Percentiles rank a stretch among this genome's conserved stretches.
These are phyloP conservation scores for Elgaria multicarinata DNA, from an alignment of 2,113 vertebrate genomes.

Conservation along the genomic window DNA sequence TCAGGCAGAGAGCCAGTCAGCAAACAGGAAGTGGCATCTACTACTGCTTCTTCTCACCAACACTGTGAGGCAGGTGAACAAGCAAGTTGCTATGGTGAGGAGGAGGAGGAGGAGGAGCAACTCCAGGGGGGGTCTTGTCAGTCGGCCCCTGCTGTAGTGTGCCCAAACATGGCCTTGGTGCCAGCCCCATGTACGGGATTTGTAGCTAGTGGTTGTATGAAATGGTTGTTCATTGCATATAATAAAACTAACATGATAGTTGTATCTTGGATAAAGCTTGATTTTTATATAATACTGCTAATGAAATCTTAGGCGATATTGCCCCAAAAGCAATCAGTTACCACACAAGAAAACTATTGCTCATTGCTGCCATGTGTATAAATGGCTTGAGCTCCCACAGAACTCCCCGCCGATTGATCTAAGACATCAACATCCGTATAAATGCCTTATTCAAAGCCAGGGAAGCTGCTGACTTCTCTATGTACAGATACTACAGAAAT, in stretches of 20 bases:
- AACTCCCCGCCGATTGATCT: neutral
- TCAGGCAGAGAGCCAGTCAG: too few species aligned
- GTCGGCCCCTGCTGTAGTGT: too few species aligned
- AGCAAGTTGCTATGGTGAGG: too few species aligned
- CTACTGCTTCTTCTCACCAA: too few species aligned
- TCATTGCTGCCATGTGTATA: neutral
- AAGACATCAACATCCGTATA: fast-evolving
- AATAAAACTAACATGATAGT: neutral
- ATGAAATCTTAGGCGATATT: neutral
- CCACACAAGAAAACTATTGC: fast-evolving
- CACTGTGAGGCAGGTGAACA: too few species aligned
- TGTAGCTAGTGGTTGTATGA: neutral
- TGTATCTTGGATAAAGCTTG: neutral
- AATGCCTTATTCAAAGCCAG: neutral
- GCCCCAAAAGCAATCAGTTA: neutral
- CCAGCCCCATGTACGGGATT: neutral
- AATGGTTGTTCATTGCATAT: neutral
- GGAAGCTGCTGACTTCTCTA: neutral
- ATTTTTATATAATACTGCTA: neutral
- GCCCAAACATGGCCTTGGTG: too few species aligned
- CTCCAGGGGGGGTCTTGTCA: too few species aligned
- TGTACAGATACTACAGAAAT: neutral
- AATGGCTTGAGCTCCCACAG: slow-evolving; percentile 26
- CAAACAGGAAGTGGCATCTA: too few species aligned
- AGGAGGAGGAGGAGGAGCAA: too few species aligned